phyloP scores from a whole-genome alignment of 2,888 invertebrate genomes.

The Steromphala cineraria region DNA sequence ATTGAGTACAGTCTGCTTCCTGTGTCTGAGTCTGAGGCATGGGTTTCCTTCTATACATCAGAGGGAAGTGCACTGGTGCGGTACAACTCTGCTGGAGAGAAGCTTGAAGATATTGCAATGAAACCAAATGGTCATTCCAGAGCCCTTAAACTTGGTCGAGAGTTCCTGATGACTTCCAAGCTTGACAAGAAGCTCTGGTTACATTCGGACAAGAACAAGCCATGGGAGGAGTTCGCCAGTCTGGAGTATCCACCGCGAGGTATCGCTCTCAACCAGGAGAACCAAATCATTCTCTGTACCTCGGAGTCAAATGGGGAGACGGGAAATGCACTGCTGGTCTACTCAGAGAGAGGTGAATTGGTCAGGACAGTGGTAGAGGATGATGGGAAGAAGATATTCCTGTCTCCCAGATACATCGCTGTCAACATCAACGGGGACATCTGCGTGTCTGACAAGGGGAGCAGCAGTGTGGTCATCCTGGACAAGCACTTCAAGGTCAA shows the following conservation, averaged over 20 bases:
- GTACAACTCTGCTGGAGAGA: conserved; percentile 10
- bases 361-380: neutral
- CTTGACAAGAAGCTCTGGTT: conserved; percentile 10
- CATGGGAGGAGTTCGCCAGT: neutral
- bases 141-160: neutral
- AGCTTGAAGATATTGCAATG: conserved; percentile 1
- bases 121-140: neutral
- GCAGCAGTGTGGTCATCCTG: conserved; percentile 47
- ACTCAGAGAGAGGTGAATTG: conserved; percentile 19
- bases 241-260: conserved; percentile 8
- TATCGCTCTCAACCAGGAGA: neutral
- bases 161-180: conserved; percentile 22
- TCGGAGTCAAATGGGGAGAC: conserved; percentile 10
- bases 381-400: conserved; percentile 49
- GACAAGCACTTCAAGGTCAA: conserved; percentile 32
- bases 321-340: conserved; percentile 13
- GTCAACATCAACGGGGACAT: conserved; percentile 60
- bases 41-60: conserved; percentile 22
- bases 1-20: conserved; percentile 20
- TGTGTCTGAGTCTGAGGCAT: conserved; percentile 13
- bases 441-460: conserved; percentile 52
- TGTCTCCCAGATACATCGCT: conserved; percentile 53
- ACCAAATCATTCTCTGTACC: conserved; percentile 14
- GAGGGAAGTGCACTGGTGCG: conserved; percentile 1
- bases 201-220: neutral